Evolutionary conservation across 1,140 invertebrate species (phyloP).

Genomic region (Antheraea mylitta): DNA sequence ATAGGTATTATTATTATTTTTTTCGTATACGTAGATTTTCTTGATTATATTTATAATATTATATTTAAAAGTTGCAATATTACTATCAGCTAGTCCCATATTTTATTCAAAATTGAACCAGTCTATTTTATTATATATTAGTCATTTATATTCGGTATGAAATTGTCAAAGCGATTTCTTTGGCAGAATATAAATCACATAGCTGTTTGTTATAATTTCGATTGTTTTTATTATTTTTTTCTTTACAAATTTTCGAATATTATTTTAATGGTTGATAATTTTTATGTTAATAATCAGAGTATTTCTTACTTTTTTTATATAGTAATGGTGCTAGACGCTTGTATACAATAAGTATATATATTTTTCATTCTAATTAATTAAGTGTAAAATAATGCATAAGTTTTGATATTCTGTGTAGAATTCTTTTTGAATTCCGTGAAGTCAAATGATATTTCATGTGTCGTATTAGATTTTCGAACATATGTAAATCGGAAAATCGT

Average conservation of each 20-base stretch:
- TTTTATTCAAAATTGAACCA: conserved; percentile 61
- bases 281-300: conserved; percentile 43
- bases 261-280: conserved; percentile 65
- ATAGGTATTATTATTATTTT: conserved; percentile 38
- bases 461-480: too few relatives aligned
- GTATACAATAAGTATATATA: conserved; percentile 42
- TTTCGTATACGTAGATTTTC: conserved; percentile 50
- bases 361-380: conserved; percentile 47
- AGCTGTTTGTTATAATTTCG: conserved; percentile 56
- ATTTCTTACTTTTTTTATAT: conserved; percentile 28
- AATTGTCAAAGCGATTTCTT: conserved; percentile 19
- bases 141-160: background rate
- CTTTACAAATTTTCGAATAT: conserved; percentile 61
- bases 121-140: conserved; percentile 15
- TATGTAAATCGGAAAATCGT: too few relatives aligned
- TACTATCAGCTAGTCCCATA: conserved; percentile 51
- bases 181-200: conserved; percentile 24
- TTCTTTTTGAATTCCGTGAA: too few relatives aligned
- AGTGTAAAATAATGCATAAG: conserved; percentile 27
- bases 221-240: conserved; percentile 50
- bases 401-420: conserved; percentile 25
- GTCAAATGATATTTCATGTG: too few relatives aligned
- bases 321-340: conserved; percentile 75
- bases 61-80: conserved; percentile 38
- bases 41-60: conserved; percentile 34